Evolutionary conservation across 2,113 vertebrate species (phyloP), one percentile per base, ranked within the genome.

Genomic region (Caranx ignobilis): DNA sequence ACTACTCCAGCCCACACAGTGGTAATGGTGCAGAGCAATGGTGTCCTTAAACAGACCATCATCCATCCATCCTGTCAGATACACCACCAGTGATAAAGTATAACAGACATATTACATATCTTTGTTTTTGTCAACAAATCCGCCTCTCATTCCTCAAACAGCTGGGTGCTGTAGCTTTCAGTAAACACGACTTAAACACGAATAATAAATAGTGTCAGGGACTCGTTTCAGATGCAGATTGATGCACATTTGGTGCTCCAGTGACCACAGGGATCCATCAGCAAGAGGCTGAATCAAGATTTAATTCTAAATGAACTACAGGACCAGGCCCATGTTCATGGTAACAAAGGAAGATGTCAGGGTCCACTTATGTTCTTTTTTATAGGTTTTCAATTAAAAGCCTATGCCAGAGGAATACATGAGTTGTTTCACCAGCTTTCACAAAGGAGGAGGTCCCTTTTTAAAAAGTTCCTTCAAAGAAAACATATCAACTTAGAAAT

Each of bases 191-290:
- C 3, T 54, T 3, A 55, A 11, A 55, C n/a, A 55, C 10, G 52
- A 12, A 1, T 21, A 12, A 1, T 21, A 56, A 56, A 31, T 7
- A 31, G 54, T 56, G 54, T 21, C 35, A 2, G 41, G 56, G 18
- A 35, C 43, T 72, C 21, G 48, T 72, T 72, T 48, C 18, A 61
- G 55, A 11, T n/a, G 16, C 1, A 7, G 19, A 69, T 67, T 48
- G 26, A 31, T 32, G 52, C 31, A 47, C 32, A 26, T 59, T n/a
- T 81, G 70, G 55, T 15, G 32, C 10, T 43, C 43, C 15, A 12
- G 10, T 41, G 47, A 67, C 35, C 45, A 54, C 60, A 26, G 26
- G 26, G 26, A 72, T 72, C 56, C 21, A 55, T 31, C 66, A 69
- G 50, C 12, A 55, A 50, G 48, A 54, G 26, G 11, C n/a, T 45